Evolutionary conservation across 2,888 invertebrate species (phyloP), one percentile per base, ranked within the genome.

Genomic region (Pseudococcus viburni): DNA sequence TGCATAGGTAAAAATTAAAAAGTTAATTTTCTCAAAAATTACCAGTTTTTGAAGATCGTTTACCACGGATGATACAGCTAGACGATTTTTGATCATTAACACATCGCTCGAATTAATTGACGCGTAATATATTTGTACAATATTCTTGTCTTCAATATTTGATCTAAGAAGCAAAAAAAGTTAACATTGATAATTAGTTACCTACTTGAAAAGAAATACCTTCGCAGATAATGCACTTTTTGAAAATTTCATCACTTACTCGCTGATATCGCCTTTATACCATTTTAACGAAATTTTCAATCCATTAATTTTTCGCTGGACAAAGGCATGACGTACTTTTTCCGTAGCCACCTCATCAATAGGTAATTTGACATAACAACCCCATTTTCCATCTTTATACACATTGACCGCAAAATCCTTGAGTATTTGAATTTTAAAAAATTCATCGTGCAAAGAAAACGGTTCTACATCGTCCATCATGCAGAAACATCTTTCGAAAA

Each of bases 381-480:
- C 95, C 96, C 93, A 96, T 90, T 93, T 91, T 7, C 93, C 94
- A 90, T 95, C 92, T 90, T 94, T 94, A 90, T 93, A 94, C 77
- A 99, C 94, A 91, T 98, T 98, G 80, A 96, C 92, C 1, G 95
- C 95, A 90, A 99, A 92, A 91, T 97, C 96, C 90, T 95, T 94
- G 11, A 94, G 92, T 0, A 95, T 91, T 90, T 96, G 96, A 4
- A 93, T 92, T 39, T 93, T 92, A 91, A 95, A 96, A 86, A 96
- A 93, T 7, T 94, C 93, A 91, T 94, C 91, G 9, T 94, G 92
- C 4, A 94, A 51, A 26, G 84, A 77, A 48, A 88, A 88, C 11
- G 39, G 12, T 48, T n/a, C 7, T 15, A 33, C 55, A 33, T 46
- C 33, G 6, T 68, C 19, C 39, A 77, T 4, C 17, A 88, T 22